phyloP scores from a whole-genome alignment of 2,113 vertebrate genomes.

The Atherinomorus stipes region DNA sequence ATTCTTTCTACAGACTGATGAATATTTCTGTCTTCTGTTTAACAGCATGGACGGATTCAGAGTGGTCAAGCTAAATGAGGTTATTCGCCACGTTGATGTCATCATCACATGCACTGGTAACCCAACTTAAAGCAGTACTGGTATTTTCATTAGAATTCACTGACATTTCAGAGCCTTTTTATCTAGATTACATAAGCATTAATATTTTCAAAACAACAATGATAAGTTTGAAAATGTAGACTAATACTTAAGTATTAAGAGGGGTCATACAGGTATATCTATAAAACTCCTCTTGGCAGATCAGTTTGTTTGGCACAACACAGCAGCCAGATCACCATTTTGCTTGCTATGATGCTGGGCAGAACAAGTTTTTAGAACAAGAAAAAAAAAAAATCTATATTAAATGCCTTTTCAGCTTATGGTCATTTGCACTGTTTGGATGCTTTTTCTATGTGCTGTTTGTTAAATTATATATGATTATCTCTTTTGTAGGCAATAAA shows the following conservation, averaged over 20 bases:
- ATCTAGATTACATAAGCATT: neutral
- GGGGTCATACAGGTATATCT: too few relatives aligned
- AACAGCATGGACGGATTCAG: conserved; percentile 98
- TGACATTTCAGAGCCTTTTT: conserved; percentile 2
- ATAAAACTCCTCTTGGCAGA: too few relatives aligned
- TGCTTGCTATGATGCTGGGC: too few relatives aligned
- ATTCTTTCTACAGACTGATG: conserved; percentile 7
- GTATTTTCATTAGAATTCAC: neutral
- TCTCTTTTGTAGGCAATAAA: conserved; percentile 90
- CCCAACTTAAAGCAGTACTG: neutral
- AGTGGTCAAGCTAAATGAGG: conserved; percentile 96
- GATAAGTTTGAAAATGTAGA: too few relatives aligned
- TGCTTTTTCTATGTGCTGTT: neutral
- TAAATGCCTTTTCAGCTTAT: neutral
- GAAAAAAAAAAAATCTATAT: too few relatives aligned
- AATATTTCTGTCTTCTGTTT: conserved; percentile 24
- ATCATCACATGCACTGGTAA: conserved; percentile 99
- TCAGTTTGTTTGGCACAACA: too few relatives aligned
- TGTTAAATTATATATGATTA: neutral
- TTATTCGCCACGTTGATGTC: conserved; percentile 95
- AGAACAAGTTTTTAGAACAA: too few relatives aligned
- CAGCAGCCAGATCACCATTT: too few relatives aligned
- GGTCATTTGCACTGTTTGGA: neutral
- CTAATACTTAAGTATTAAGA: too few relatives aligned
- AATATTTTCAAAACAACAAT: too few relatives aligned